Base-by-base conservation (phyloP, 2,888 invertebrate species). In the Coronaproctus castanopsis region DNA sequence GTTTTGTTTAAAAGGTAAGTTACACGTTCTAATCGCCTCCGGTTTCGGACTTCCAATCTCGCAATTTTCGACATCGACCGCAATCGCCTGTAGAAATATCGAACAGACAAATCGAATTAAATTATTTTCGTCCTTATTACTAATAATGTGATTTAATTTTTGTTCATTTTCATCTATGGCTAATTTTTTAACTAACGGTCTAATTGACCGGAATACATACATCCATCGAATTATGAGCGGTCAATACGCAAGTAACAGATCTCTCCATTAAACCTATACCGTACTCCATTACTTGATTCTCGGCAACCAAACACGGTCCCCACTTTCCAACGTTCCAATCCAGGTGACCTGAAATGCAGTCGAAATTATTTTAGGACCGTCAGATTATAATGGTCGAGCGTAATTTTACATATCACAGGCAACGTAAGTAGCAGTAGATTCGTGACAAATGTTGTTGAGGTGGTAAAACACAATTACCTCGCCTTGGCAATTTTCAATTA, bases 11-110 rank as follows among this genome's bases (percentile, higher is more conserved):
- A 65, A 65, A 21, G 69, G 69, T 8, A 70, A 65, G 24, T 65
- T 67, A 60, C 70, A 71, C 36, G 66, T 66, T 58, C 66, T 66
- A 49, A 65, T 65, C 1, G 67, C 65, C 56, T 67, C 67, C 5
- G 70, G 69, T 61, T 66, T 64, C 23, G 67, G 65, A 1, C 67
- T 66, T 52, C 68, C 64, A 55, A 67, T 65, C 61, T 67, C 65
- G 57, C 69, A 70, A 64, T 69, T 69, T 50, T 67, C 67, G 36
- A 68, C 69, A 61, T 69, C 69, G n/a, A 69, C 66, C 24, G 63
- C 63, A 22, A 66, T 64, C 20, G 65, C 64, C n/a, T 65, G 64
- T 67, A 67, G 55, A 19, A 61, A 60, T 14, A 52, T 48, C n/a
- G 49, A 18, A 48, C 10, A 48, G 10, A 48, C n/a, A 48, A 48